Conservation (phyloP, 2,113 vertebrate species). For the Pachypanchax playfairii region DNA sequence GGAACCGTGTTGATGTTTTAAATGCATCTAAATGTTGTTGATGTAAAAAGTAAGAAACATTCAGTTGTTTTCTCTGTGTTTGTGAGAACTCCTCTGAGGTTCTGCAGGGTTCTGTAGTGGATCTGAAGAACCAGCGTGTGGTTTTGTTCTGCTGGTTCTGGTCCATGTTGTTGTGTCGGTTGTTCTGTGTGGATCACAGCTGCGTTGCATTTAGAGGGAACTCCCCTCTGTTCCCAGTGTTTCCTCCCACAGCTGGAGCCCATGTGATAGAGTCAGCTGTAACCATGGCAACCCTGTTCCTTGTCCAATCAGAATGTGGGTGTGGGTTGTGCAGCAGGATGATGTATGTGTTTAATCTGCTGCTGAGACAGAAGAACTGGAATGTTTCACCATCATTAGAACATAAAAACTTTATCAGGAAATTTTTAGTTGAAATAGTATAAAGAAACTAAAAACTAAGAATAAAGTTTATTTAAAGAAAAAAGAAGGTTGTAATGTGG, state of each 20-base stretch:
- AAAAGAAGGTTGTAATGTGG: too few species aligned
- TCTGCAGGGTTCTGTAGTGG: not conserved
- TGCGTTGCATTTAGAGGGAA: constrained; percentile 49
- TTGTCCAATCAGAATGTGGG: constrained; percentile 24
- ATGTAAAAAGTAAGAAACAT: too few species aligned
- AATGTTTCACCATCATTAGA: not conserved
- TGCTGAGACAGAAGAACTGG: not conserved
- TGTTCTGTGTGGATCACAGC: constrained; percentile 33
- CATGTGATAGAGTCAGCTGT: constrained; percentile 19
- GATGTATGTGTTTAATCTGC: constrained; percentile 8
- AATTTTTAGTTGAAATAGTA: too few species aligned
- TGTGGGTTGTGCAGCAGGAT: not conserved
- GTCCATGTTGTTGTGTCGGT: not conserved
- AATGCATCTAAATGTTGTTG: too few species aligned
- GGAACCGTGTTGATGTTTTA: too few species aligned
- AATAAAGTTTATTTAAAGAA: too few species aligned
- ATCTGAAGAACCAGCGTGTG: too few species aligned
- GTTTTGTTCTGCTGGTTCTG: too few species aligned
- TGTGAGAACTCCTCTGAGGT: not conserved
- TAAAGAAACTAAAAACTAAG: too few species aligned
- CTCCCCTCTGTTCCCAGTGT: constrained; percentile 39
- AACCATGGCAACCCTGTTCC: constrained; percentile 13
- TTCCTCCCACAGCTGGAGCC: constrained; percentile 13
- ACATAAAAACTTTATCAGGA: not conserved
- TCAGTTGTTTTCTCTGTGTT: too few species aligned